Conservation (phyloP, 2,113 vertebrate genomes). For the Casuarius casuarius region DNA sequence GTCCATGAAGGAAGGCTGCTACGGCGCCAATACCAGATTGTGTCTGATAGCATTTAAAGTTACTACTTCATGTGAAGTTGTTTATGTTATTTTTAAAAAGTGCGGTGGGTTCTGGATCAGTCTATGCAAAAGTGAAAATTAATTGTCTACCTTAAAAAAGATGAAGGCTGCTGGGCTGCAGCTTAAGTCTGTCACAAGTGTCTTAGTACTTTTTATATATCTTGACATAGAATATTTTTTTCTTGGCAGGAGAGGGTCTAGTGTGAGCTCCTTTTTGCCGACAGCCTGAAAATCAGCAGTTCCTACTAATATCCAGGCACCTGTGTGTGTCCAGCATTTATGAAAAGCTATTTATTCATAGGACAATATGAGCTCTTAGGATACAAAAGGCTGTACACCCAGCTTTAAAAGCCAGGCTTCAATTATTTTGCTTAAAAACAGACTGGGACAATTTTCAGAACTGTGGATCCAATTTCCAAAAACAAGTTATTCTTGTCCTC, state of each 20-base stretch:
- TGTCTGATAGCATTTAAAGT: not conserved
- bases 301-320: not conserved
- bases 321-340: not conserved
- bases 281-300: not conserved
- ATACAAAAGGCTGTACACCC: not conserved
- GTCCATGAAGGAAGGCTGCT: not conserved
- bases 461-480: not conserved
- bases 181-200: not conserved
- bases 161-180: not conserved
- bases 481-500: not conserved
- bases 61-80: not conserved
- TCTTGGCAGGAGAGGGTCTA: not conserved
- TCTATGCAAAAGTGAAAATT: not conserved
- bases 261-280: not conserved
- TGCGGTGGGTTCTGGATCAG: not conserved
- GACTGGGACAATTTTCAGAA: not conserved
- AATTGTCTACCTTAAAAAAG: not conserved
- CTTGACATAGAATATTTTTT: not conserved
- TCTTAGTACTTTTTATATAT: not conserved
- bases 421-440: not conserved
- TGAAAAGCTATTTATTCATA: not conserved
- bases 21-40: not conserved
- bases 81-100: not conserved
- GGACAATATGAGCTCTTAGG: not conserved
- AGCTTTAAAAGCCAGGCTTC: not conserved